Base-by-base conservation (phyloP, 2,888 invertebrate species). In the Halictus ligatus region DNA sequence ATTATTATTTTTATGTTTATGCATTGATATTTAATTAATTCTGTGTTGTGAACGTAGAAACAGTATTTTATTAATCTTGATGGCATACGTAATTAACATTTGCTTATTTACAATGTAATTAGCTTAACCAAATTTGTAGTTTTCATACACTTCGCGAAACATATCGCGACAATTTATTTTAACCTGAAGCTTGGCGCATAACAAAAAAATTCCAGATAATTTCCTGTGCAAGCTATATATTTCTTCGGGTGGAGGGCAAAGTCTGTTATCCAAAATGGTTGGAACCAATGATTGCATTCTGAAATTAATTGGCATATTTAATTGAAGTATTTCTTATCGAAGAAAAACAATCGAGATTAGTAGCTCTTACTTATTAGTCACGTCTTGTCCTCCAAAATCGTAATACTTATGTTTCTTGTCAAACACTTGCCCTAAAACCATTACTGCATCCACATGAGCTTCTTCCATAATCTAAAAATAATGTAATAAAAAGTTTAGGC, bases 231-330 rank as follows among this genome's bases (percentile, higher is more conserved):
- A 96, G 0, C 99, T 99, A 96, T 99, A 99, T 90, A 99, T 98
- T 96, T 99, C 99, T 95, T 99, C 99, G 0, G 99, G 99, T 0
- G 99, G 99, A 2, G 99, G 99, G 85, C 99, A 98, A 2, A 99
- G 96, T 40, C 99, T 96, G 94, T 99, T 99, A 72, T 97, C 97
- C 78, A 99, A 96, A 96, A 99, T 99, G 0, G 99, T 98, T 0
- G 99, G 99, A 2, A 99, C 98, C 35, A 98, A 95, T 7, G 97
- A 96, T 89, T 99, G 98, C 86, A 99, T 97, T 95, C 95, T 93
- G 88, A 64, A 91, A 91, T 54, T 29, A 54, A 76, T 75, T 58
- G 35, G 54, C n/a, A 29, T 71, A 46, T 18, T 77, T 54, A 77
- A 7, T 78, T 58, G 12, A 58, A 35, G 13, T 18, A 50, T 25